phyloP scores from a whole-genome alignment of 2,113 vertebrate genomes.

The Guaruba guarouba region DNA sequence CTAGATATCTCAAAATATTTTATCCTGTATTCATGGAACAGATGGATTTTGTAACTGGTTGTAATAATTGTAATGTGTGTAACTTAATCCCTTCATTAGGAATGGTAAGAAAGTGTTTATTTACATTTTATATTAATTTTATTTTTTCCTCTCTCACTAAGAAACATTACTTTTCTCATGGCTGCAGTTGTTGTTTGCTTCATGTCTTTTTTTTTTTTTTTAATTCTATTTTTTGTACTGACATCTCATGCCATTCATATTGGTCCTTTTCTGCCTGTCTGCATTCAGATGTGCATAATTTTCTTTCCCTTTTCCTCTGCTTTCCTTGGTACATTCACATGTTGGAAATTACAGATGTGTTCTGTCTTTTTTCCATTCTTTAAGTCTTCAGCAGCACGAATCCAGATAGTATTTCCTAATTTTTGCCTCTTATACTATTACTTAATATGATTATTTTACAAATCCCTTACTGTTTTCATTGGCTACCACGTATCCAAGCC shows the following conservation, averaged over 20 bases:
- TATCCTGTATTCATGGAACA: not conserved
- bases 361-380: not conserved
- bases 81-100: not conserved
- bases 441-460: not conserved
- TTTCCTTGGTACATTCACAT: not conserved
- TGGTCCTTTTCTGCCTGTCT: not conserved
- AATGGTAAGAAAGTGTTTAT: not conserved
- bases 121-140: not conserved
- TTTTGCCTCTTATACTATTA: not conserved
- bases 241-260: not conserved
- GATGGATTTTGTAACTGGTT: not conserved
- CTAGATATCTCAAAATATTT: not conserved
- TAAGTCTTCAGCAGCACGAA: not conserved
- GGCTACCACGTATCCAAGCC: not conserved
- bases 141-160: not conserved
- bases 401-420: not conserved
- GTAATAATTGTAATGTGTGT: not conserved
- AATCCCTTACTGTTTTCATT: not conserved
- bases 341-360: not conserved
- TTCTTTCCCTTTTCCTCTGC: not conserved
- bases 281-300: not conserved
- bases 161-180: not conserved
- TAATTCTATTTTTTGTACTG: not conserved
- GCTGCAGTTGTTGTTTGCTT: not conserved
- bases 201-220: not conserved